phyloP scores from a whole-genome alignment of 2,113 vertebrate species.

The Grammomys surdaster region DNA sequence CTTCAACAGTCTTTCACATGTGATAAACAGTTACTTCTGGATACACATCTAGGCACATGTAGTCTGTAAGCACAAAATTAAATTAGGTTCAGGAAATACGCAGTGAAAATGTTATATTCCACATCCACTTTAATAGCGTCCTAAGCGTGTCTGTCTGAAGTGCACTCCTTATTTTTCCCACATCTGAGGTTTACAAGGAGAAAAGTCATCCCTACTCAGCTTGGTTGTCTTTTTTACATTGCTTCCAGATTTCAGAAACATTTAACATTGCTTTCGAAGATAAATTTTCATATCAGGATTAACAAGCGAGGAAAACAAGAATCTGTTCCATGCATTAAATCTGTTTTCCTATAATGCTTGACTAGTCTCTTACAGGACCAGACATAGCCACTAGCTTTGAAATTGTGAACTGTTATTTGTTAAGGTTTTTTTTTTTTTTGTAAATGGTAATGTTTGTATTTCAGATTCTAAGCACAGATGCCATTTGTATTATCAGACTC shows the following conservation, averaged over 20 bases:
- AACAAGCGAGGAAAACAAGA: constrained; percentile 66
- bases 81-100: constrained; percentile 64
- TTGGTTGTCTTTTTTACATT: not conserved
- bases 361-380: constrained; percentile 30
- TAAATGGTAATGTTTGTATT: constrained; percentile 59
- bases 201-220: constrained; percentile 50
- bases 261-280: constrained; percentile 56
- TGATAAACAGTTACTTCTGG: constrained; percentile 50
- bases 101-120: constrained; percentile 22
- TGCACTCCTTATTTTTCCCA: constrained; percentile 58
- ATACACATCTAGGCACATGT: constrained; percentile 64
- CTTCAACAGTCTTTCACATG: constrained; percentile 48
- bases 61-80: constrained; percentile 66
- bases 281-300: constrained; percentile 68
- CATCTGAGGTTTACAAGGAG: constrained; percentile 60
- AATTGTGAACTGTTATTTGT: constrained; percentile 44
- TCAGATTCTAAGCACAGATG: not conserved
- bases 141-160: constrained; percentile 54
- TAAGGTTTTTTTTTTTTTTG: constrained; percentile 70
- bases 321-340: constrained; percentile 52
- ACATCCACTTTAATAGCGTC: constrained; percentile 50
- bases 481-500: constrained; percentile 15
- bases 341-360: constrained; percentile 56
- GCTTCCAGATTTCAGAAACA: constrained; percentile 43
- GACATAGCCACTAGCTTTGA: constrained; percentile 43